Evolutionary conservation across 2,113 vertebrate genomes (phyloP).

Genomic region (Triplophysa rosa): DNA sequence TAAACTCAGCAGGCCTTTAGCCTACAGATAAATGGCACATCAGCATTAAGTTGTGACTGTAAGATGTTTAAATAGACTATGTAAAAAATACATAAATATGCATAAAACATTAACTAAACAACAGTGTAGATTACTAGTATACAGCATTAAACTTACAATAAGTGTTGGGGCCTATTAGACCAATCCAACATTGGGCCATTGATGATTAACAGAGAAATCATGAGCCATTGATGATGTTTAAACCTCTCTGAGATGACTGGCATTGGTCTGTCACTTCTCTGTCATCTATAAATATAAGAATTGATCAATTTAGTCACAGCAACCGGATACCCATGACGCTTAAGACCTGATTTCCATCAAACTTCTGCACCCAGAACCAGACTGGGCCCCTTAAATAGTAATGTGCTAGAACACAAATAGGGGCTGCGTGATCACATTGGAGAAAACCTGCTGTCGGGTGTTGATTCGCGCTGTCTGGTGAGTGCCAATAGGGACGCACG

Average conservation of each 20-base stretch:
- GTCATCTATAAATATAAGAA: conserved; percentile 8
- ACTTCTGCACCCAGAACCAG: conserved; percentile 37
- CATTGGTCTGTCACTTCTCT: background rate
- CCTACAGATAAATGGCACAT: conserved; percentile 48
- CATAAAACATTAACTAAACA: too few relatives aligned
- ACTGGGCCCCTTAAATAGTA: conserved; percentile 51
- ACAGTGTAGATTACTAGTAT: too few relatives aligned
- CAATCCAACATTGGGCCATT: too few relatives aligned
- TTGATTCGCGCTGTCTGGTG: conserved; percentile 62
- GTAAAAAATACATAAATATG: too few relatives aligned
- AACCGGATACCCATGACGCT: conserved; percentile 5
- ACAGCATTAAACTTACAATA: too few relatives aligned
- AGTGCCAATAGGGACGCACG: conserved; percentile 56
- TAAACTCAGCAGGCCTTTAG: conserved; percentile 39
- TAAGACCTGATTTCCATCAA: conserved; percentile 19
- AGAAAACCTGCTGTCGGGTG: conserved; percentile 63
- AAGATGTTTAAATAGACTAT: background rate
- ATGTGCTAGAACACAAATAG: conserved; percentile 50
- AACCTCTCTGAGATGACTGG: conserved; percentile 4
- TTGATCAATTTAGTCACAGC: conserved; percentile 8
- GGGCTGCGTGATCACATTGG: conserved; percentile 54
- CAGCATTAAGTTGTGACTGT: conserved; percentile 32
- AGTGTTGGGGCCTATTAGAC: too few relatives aligned
- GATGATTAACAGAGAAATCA: background rate
- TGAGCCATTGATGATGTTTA: background rate